Percentiles rank a stretch among this genome's conserved stretches.
Conservation (phyloP, 2,797 vertebrate genomes). For the Babyrousa celebensis region DNA sequence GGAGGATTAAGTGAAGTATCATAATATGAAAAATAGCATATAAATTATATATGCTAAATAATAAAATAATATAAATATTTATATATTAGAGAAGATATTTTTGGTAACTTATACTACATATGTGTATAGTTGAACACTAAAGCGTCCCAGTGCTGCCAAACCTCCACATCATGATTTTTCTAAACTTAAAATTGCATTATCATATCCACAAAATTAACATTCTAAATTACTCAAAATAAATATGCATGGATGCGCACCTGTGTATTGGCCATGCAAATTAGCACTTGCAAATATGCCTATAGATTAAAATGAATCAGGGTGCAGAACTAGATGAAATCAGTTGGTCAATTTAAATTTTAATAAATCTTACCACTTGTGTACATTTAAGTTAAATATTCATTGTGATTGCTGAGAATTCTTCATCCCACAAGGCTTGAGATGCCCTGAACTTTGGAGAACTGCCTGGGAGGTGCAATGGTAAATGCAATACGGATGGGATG, state of each 20-base stretch:
- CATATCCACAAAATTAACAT: conserved; percentile 84
- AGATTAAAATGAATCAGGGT: conserved; percentile 77
- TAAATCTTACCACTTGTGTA: conserved; percentile 54
- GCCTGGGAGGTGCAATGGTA: not conserved
- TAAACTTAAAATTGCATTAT: conserved; percentile 84
- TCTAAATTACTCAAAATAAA: conserved; percentile 82
- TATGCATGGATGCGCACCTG: conserved; percentile 82
- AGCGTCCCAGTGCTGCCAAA: not conserved
- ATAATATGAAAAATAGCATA: conserved; percentile 18
- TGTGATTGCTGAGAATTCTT: conserved; percentile 8
- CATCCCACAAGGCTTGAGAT: not conserved
- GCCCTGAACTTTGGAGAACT: not conserved
- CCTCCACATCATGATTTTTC: conserved; percentile 41
- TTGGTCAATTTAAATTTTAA: conserved; percentile 79
- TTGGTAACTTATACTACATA: not conserved
- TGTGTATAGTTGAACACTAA: not conserved
- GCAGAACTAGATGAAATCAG: conserved; percentile 74
- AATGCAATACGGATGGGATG: not conserved
- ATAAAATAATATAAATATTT: conserved; percentile 53
- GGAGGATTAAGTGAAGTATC: not conserved
- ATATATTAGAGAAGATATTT: not conserved
- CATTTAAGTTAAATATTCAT: not conserved
- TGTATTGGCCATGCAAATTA: conserved; percentile 81
- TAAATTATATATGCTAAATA: not conserved
- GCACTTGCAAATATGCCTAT: conserved; percentile 67